Conservation (phyloP, 37 sponge, comb jelly and placozoan genomes). For the Oopsacas minuta region DNA sequence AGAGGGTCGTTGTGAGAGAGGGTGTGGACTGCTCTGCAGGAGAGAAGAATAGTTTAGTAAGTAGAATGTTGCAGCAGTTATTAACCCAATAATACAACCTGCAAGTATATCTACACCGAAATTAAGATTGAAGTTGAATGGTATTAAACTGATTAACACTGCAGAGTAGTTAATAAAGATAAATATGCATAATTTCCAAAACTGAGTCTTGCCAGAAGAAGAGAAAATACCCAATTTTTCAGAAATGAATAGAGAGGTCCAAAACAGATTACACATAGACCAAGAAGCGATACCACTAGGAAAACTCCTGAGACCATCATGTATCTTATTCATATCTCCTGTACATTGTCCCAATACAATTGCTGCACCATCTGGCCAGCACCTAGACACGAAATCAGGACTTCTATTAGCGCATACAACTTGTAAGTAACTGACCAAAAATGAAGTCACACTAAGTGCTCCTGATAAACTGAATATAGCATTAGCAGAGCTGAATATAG, state of each 20-base stretch:
- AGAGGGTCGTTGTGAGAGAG: neutral
- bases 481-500: neutral
- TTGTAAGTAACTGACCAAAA: neutral
- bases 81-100: neutral
- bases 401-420: neutral
- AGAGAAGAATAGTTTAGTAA: neutral
- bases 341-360: neutral
- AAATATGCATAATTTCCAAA: slow-evolving; percentile 7
- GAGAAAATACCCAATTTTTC: neutral
- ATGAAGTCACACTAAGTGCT: neutral
- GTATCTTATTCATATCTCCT: neutral
- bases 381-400: neutral
- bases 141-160: neutral
- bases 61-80: neutral
- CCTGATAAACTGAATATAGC: neutral
- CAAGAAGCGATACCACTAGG: slow-evolving; percentile 10
- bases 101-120: neutral
- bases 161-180: neutral
- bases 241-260: neutral
- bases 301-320: neutral
- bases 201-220: neutral
- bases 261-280: neutral
- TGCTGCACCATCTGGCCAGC: neutral
- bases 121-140: neutral
- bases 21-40: neutral